Evolutionary conservation across 2,113 vertebrate genomes (phyloP).

Genomic region (Trematocara variabile): DNA sequence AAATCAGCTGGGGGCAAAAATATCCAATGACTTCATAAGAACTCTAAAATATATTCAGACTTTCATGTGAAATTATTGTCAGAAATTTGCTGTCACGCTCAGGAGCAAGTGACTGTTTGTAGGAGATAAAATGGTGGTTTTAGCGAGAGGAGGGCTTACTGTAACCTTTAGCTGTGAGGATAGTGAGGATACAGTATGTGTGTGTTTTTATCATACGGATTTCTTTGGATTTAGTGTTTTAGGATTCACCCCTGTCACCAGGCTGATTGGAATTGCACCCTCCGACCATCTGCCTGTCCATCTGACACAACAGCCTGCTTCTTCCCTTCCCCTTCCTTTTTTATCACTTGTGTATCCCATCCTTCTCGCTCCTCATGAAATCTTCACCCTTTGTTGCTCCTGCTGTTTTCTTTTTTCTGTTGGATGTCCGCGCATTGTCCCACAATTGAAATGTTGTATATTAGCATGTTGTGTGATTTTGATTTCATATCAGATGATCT

Average conservation of each 20-base stretch:
- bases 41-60: neutral
- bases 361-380: neutral
- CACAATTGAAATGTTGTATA: neutral
- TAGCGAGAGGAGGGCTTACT: neutral
- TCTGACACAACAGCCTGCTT: slow-evolving; percentile 50
- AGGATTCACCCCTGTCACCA: slow-evolving; percentile 34
- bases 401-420: neutral
- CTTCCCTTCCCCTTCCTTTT: neutral
- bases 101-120: neutral
- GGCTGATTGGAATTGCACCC: slow-evolving; percentile 47
- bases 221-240: slow-evolving; percentile 44
- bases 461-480: neutral
- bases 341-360: neutral
- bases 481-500: neutral
- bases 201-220: slow-evolving; percentile 31
- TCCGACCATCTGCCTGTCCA: slow-evolving; percentile 62
- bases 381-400: neutral
- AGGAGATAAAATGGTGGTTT: neutral
- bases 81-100: neutral
- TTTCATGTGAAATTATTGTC: neutral
- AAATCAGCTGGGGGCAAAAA: neutral
- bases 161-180: neutral
- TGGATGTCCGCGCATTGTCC: neutral
- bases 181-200: neutral
- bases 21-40: neutral